Base-by-base conservation (phyloP, 1,140 invertebrate species). In the Pomacea maculata region DNA sequence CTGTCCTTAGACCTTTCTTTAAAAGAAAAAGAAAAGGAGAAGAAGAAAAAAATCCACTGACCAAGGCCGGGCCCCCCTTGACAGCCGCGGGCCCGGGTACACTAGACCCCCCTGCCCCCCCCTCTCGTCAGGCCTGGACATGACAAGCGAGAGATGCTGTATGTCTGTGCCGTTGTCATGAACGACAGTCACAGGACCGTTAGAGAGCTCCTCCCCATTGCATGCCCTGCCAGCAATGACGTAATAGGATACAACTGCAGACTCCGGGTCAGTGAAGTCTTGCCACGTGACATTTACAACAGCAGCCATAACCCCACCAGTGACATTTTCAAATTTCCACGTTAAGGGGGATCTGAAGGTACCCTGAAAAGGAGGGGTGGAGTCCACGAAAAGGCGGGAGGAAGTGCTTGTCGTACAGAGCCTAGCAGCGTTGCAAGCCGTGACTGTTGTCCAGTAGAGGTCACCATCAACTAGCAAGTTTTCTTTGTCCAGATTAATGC, bases 341-440 rank as follows among this genome's bases (percentile, higher is more conserved):
- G 15, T 74, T 65, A 86, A 68, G 17, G 81, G 80, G 5, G 76
- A 75, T 29, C 76, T 83, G 57, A 88, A 84, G 15, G 82, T 81
- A 19, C 87, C 87, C 19, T 82, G 63, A 45, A 83, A 81, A n/a
- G 87, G 87, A 25, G 84, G 82, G 1, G 84, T 84, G 45, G 77
- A 80, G 74, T 88, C 87, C 19, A 87, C 79, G 17, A 83, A 25
- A 17, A 86, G n/a, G 19, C 55, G 45, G 19, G 80, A 73, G 61
- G 78, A 81, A 14, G 70, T n/a, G 52, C 73, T 70, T 52, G 78
- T 74, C 10, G 80, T 61, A 80, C 87, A 88, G 15, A 87, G 79
- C 29, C 73, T 82, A 9, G 86, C 87, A 29, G 79, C 80, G 68
- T 88, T 88, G 75, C 87, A 88, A 11, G 83, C 83, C 1, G 84